Base-by-base conservation (phyloP, 2,888 invertebrate genomes). In the Drosophila recens region DNA sequence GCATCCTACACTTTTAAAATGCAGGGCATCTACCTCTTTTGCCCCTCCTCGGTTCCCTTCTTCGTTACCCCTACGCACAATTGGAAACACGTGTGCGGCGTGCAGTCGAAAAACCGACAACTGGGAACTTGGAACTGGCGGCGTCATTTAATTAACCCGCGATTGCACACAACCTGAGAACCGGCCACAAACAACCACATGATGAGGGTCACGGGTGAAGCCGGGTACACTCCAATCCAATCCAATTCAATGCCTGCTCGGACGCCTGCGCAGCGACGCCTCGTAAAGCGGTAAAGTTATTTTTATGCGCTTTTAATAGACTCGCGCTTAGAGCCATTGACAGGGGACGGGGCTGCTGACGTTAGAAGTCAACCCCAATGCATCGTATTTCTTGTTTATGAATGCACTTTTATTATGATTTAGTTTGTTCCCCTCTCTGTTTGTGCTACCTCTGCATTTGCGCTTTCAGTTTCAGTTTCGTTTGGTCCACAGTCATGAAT, bases 301-400 rank as follows among this genome's bases (percentile, higher is more conserved):
- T 89, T 87, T 88, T 86, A 89, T 87, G 86, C 88, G 83, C 86
- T 86, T 87, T 87, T 89, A 87, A 89, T 87, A 87, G 86, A 89
- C 89, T 78, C 75, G 49, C 87, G 86, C 83, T 84, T 84, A 80
- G 84, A 79, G 58, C 34, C 36, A 17, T 36, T 38, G 57, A 45
- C 38, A 33, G 27, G 6, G 5, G 27, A 27, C 5, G 27, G 5
- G 27, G 27, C 27, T 27, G 52, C 38, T 70, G 46, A 52, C 46
- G 53, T 57, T 61, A 61, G 76, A 61, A 42, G 45, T 46, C 51
- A 45, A n/a, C 20, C 56, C 56, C 57, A 48, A 56, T 68, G 75
- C 80, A 78, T 82, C 79, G 79, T 74, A 89, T 90, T 90, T 87
- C 90, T 87, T 90, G 90, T 89, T 90, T 87, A 90, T 89, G 84